phyloP scores from a whole-genome alignment of 2,888 invertebrate species.

The Luffia ferchaultella region DNA sequence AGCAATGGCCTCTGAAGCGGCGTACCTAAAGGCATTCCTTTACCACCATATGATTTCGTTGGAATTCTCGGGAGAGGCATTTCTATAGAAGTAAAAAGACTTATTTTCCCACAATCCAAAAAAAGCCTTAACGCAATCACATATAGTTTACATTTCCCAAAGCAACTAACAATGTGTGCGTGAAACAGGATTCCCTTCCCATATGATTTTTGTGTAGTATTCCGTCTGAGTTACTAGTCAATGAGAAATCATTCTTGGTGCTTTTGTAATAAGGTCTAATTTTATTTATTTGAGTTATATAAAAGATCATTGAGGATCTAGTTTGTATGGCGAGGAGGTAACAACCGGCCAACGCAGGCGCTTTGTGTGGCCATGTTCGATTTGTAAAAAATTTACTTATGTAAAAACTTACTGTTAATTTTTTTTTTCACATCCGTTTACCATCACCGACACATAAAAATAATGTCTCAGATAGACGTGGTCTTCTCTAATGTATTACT shows the following conservation, averaged over 20 bases:
- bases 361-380: slow-evolving; percentile 25
- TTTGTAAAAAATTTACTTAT: slow-evolving; percentile 16
- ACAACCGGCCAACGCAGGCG: slow-evolving; percentile 23
- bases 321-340: slow-evolving; percentile 28
- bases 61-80: slow-evolving; percentile 18
- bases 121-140: not conserved
- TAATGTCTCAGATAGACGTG: too few species aligned
- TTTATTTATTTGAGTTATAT: slow-evolving; percentile 12
- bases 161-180: slow-evolving; percentile 13
- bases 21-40: slow-evolving; percentile 16
- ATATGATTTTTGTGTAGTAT: slow-evolving; percentile 59
- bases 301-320: slow-evolving; percentile 24
- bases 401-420: too few species aligned
- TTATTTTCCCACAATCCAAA: not conserved
- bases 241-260: slow-evolving; percentile 16
- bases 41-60: slow-evolving; percentile 23
- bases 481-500: too few species aligned
- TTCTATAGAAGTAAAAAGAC: not conserved
- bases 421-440: too few species aligned
- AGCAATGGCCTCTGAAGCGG: not conserved
- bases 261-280: slow-evolving; percentile 19
- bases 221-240: slow-evolving; percentile 24
- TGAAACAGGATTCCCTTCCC: slow-evolving; percentile 52
- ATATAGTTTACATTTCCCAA: slow-evolving; percentile 15
- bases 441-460: too few species aligned